A percentile compares a stretch with the other conserved stretches of the same genome.
These are phyloP conservation scores for Apamea monoglypha DNA, from an alignment of 2,888 invertebrate genomes.

Conservation along the genomic window DNA sequence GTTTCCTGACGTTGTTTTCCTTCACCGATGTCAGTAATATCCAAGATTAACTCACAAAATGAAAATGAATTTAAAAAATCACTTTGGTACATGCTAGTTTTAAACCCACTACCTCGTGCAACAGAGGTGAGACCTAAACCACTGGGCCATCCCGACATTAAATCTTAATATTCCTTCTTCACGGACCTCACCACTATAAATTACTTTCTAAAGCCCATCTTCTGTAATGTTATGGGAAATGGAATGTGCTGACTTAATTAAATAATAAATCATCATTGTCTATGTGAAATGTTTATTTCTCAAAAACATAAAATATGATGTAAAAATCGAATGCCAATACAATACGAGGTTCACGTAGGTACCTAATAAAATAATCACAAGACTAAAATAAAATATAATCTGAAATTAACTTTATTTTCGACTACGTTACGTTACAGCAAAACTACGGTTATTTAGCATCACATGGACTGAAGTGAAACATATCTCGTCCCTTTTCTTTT, in stretches of 20 bases:
- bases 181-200: not conserved
- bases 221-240: not conserved
- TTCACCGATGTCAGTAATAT: not conserved
- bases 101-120: not conserved
- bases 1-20: not conserved
- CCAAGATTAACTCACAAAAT: not conserved
- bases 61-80: not conserved
- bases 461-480: not conserved
- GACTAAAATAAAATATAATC: not conserved
- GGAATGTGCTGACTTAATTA: not conserved
- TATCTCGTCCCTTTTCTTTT: not conserved
- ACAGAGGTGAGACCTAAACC: no score
- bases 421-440: not conserved
- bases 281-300: not conserved
- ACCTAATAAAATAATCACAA: not conserved
- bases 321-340: not conserved
- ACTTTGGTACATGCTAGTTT: not conserved
- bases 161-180: not conserved
- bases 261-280: constrained; percentile 9
- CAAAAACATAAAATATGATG: not conserved
- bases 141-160: not conserved
- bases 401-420: not conserved
- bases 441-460: not conserved
- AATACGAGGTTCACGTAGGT: not conserved
- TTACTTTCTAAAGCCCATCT: not conserved